Conservation (phyloP, 2,888 invertebrate genomes). For the Hedya salicella region DNA sequence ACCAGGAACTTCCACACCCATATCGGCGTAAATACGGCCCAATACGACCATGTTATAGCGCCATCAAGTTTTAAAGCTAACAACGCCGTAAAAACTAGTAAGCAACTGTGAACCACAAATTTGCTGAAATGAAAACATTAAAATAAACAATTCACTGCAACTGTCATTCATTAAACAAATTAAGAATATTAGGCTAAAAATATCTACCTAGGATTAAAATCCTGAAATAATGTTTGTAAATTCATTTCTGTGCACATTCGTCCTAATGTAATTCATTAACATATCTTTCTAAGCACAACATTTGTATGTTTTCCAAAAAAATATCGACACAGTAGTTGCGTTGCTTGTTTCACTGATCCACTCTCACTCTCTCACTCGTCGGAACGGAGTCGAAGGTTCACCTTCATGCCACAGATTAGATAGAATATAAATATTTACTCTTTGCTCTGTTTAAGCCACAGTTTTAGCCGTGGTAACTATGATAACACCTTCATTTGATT, state of each 20-base stretch:
- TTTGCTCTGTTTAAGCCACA: constrained; percentile 1
- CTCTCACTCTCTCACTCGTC: not conserved
- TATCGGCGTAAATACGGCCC: constrained; percentile 97
- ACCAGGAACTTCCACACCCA: constrained; percentile 99
- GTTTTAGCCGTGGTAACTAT: too few species aligned
- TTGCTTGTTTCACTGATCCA: constrained; percentile 8
- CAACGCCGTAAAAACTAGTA: constrained; percentile 95
- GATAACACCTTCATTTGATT: not conserved
- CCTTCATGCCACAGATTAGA: not conserved
- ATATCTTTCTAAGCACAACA: constrained; percentile 54
- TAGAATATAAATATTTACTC: not conserved
- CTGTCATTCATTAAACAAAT: constrained; percentile 31
- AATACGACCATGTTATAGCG: constrained; percentile 96
- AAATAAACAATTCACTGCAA: constrained; percentile 43
- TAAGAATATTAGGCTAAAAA: constrained; percentile 45
- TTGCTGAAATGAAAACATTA: constrained; percentile 90
- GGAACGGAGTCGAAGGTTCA: not conserved
- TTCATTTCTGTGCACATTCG: constrained; percentile 89
- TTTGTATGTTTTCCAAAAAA: constrained; percentile 10
- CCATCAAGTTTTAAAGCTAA: constrained; percentile 96
- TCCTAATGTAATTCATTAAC: constrained; percentile 54
- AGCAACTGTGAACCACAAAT: constrained; percentile 97
- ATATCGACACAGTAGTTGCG: constrained; percentile 18
- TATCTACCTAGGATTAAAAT: constrained; percentile 94
- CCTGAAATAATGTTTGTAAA: constrained; percentile 94